Evolutionary conservation across 2,797 vertebrate genomes (phyloP), one percentile per base, ranked within the genome.

Genomic region (Characodon lateralis): DNA sequence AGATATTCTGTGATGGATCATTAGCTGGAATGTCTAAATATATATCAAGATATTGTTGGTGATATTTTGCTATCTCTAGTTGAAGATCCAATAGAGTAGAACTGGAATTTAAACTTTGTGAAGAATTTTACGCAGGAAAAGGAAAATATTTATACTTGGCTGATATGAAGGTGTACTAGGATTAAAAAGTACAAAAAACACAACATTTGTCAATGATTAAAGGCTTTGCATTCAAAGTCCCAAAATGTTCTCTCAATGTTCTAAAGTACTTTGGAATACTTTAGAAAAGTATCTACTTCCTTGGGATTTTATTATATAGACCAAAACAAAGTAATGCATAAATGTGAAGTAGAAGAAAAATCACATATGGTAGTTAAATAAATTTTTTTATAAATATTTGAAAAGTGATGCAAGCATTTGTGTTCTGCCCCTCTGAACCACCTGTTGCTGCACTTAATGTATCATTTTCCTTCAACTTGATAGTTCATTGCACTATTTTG

Each of bases 1-100:
- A 89, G 87, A 93, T 85, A 80, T 81, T 83, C 74, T 46, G 86
- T 78, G 77, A 90, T 83, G 69, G 82, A 91, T 92, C 84, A 88
- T 90, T 86, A 86, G 77, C 71, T 50, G 43, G 26, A 83, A 73
- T 80, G 74, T 82, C 80, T 79, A 59, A 66, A 81, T 83, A 85
- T 83, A 83, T 82, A 87, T 84, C 72, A 81, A 61, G 88, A 87
- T 81, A 53, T 86, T 83, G 58, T 83, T 73, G 70, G 79, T 28
- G 73, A 83, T 85, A 82, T 73, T 59, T 76, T 88, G 74, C 88
- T 63, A 89, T 89, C 63, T 83, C 6, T 22, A 55, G 41, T 53
- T 75, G 66, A 71, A 81, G 71, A 79, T 50, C 10, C 55, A 70
- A 75, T 58, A 22, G 14, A n/a, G 28, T 58, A 82, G 78, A 72